Conservation (phyloP, 2,113 vertebrate genomes). For the Eulacestoma nigropectus region DNA sequence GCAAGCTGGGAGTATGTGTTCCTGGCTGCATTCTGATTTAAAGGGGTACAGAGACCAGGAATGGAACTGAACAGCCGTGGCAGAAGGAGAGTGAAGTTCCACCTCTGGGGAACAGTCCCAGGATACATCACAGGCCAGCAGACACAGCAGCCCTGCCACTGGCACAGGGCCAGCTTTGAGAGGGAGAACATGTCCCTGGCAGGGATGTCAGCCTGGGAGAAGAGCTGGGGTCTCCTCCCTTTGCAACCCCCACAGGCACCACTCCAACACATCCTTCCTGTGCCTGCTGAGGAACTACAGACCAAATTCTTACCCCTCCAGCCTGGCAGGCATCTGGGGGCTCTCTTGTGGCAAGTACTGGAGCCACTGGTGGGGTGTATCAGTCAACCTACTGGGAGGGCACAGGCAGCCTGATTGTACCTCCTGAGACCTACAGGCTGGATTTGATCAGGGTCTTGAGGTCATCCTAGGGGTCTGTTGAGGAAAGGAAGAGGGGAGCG, state of each 20-base stretch:
- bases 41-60: background rate
- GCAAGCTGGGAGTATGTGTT: slow-evolving; percentile 29
- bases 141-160: background rate
- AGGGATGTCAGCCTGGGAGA: background rate
- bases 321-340: background rate
- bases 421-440: background rate
- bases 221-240: background rate
- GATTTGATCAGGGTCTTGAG: background rate
- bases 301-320: background rate
- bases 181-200: background rate
- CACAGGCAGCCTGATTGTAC: background rate
- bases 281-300: background rate
- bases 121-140: background rate
- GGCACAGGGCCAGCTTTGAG: background rate
- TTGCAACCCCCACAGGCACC: background rate
- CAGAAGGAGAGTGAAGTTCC: background rate
- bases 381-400: background rate
- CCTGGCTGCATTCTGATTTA: slow-evolving; percentile 22
- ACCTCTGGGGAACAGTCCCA: background rate
- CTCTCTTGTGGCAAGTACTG: background rate
- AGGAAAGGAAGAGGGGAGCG: background rate
- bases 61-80: background rate
- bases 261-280: background rate
- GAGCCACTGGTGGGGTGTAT: background rate
- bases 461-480: background rate